Conservation (phyloP, 1,140 invertebrate genomes). For the Dinothrombium tinctorium region DNA sequence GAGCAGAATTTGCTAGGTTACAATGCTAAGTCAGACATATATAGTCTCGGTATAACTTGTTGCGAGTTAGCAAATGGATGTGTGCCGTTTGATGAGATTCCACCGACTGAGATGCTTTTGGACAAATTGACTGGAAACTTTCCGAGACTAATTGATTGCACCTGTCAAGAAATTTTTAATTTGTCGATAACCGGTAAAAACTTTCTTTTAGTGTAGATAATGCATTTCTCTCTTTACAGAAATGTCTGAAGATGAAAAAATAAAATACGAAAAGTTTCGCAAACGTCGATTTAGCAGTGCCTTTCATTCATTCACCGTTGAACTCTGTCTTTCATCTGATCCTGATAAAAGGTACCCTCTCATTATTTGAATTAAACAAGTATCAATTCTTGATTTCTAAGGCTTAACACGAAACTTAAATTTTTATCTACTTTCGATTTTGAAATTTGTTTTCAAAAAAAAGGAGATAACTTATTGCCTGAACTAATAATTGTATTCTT, state of each 20-base stretch:
- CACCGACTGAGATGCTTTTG: slow-evolving; percentile 60
- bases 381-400: not conserved
- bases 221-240: slow-evolving; percentile 2
- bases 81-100: slow-evolving; percentile 55
- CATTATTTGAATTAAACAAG: slow-evolving; percentile 19
- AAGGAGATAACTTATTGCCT: not conserved
- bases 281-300: slow-evolving; percentile 37
- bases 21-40: slow-evolving; percentile 65
- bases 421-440: not conserved
- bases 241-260: slow-evolving; percentile 12
- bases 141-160: slow-evolving; percentile 48
- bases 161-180: slow-evolving; percentile 28
- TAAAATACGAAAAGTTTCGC: slow-evolving; percentile 13
- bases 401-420: not conserved
- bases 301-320: slow-evolving; percentile 42
- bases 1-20: slow-evolving; percentile 72
- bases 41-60: slow-evolving; percentile 59
- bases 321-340: slow-evolving; percentile 39
- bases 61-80: slow-evolving; percentile 73
- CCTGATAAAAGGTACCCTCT: slow-evolving; percentile 35
- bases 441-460: not conserved
- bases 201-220: not conserved
- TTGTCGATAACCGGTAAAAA: not conserved
- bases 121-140: slow-evolving; percentile 58
- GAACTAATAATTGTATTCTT: not conserved